Base-by-base conservation (phyloP, 2,888 invertebrate species). In the Cremastinae sp. region DNA sequence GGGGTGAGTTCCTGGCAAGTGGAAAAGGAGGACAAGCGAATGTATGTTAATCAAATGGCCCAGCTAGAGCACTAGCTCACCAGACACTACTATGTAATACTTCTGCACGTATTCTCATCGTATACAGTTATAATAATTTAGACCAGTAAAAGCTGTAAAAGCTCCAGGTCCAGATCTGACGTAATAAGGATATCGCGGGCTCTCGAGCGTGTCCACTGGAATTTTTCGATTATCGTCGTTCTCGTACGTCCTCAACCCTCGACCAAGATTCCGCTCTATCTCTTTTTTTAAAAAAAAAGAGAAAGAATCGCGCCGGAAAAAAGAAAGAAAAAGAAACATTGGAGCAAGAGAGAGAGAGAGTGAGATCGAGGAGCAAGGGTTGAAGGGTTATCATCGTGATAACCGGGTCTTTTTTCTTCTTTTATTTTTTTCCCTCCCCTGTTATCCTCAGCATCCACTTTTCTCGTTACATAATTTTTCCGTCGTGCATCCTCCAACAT, bases 11-110 rank as follows among this genome's bases (percentile, higher is more conserved):
- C 12, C 56, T 75, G 75, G 75, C 75, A 72, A 69, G 70, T 66
- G 59, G 70, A 68, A 78, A 71, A 75, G 62, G 72, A 77, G 77
- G 77, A 75, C 79, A 79, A 77, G 75, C 74, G 70, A 78, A 78
- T 81, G 69, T 79, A 81, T 80, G 78, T 75, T 81, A 81, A 81
- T 80, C 75, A 75, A 77, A 78, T 78, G 74, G 75, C 74, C 64
- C 61, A 61, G 59, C 72, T 66, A 35, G 59, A 55, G 72, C 59
- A 64, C 59, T 72, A 58, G 65, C 62, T 74, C 65, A 71, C 75
- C 43, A 75, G 61, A 66, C 39, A 62, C 61, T 66, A 55, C 61
- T 53, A 56, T 68, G 55, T 62, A 61, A 53, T 74, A 74, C 55
- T 22, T 53, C 16, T 43, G 41, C 18, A 39, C 16, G 22, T 3